Evolutionary conservation across 2,888 invertebrate genomes (phyloP).

Genomic region (Trissoscelio sp.): DNA sequence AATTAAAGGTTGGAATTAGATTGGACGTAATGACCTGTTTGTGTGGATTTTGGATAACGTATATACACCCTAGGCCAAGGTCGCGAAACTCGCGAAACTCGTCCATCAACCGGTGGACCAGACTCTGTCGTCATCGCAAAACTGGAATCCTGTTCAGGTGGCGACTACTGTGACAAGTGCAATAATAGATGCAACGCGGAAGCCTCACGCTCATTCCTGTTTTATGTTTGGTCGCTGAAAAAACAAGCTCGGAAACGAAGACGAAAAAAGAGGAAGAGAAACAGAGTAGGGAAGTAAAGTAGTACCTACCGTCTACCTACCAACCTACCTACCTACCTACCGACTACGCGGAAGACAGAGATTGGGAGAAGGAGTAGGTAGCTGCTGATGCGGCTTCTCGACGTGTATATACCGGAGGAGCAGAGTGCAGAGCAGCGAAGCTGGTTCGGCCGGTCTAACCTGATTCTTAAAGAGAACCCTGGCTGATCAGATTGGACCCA

Average conservation of each 20-base stretch:
- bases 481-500: constrained; percentile 82
- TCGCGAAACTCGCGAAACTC: constrained; percentile 63
- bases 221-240: constrained; percentile 66
- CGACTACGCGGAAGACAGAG: constrained; percentile 79
- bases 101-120: constrained; percentile 69
- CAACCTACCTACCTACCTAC: too few species aligned
- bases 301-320: constrained; percentile 72
- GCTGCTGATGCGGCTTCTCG: constrained; percentile 67
- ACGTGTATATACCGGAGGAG: constrained; percentile 71
- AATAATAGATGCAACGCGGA: constrained; percentile 80
- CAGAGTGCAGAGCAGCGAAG: constrained; percentile 78
- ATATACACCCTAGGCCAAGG: constrained; percentile 53
- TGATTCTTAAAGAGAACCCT: constrained; percentile 82
- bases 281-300: constrained; percentile 72
- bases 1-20: too few species aligned
- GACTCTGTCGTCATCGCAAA: constrained; percentile 72
- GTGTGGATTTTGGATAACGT: constrained; percentile 38
- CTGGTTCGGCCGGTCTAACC: constrained; percentile 84
- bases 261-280: constrained; percentile 64
- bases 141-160: constrained; percentile 77
- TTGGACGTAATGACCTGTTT: too few species aligned
- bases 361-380: constrained; percentile 74
- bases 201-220: constrained; percentile 71
- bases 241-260: constrained; percentile 65
- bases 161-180: constrained; percentile 77